phyloP scores from a whole-genome alignment of 2,113 vertebrate species.

The Eidolon helvum region DNA sequence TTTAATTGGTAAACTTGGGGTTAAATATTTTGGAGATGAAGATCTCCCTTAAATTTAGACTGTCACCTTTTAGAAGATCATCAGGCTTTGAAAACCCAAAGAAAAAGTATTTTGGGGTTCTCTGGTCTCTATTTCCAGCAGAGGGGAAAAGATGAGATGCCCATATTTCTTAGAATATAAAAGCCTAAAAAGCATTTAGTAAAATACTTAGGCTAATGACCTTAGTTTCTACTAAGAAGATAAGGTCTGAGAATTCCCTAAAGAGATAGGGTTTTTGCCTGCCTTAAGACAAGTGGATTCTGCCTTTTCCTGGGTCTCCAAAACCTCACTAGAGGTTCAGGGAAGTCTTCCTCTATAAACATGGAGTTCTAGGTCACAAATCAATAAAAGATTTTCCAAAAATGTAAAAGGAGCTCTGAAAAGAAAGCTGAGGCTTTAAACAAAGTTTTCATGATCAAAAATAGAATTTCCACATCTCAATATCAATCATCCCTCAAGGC shows the following conservation, averaged over 20 bases:
- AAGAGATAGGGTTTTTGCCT: neutral
- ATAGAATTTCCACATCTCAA: neutral
- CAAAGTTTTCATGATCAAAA: slow-evolving; percentile 7
- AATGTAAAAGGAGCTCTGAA: neutral
- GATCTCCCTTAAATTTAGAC: neutral
- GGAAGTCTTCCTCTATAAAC: neutral
- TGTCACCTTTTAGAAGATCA: neutral
- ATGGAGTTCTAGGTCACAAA: neutral
- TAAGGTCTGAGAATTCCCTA: neutral
- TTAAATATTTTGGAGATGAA: neutral
- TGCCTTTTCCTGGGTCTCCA: neutral
- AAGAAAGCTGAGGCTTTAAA: neutral
- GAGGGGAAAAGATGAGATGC: neutral
- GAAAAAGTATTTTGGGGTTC: neutral
- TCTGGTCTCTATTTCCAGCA: neutral
- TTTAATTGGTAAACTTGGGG: neutral
- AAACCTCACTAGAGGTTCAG: neutral
- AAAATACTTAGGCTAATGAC: neutral
- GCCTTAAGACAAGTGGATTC: neutral
- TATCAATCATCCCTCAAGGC: neutral
- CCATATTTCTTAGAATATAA: neutral
- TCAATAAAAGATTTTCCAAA: neutral
- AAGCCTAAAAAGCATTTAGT: neutral
- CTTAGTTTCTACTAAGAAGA: neutral
- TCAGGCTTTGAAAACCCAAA: neutral